Percentiles rank a stretch among this genome's conserved stretches.
phyloP scores from a whole-genome alignment of 1,140 invertebrate genomes.

The Aphelenchoides avenae region DNA sequence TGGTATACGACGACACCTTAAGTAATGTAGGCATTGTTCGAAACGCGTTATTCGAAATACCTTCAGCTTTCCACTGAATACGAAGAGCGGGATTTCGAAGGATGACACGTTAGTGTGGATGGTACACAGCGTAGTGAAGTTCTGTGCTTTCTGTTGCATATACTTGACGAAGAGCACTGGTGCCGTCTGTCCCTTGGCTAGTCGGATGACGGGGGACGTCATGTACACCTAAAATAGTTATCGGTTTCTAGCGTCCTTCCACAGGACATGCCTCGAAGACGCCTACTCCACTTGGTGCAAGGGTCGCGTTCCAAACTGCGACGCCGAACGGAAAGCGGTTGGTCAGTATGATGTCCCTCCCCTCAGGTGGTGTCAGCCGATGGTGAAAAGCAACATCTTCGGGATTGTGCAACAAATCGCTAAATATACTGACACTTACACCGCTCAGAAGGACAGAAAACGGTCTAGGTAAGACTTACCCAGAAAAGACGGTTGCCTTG shows the following conservation, averaged over 20 bases:
- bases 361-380: slow-evolving; percentile 16
- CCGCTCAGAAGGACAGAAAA: no score
- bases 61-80: slow-evolving; percentile 71
- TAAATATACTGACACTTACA: no score
- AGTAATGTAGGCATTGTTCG: slow-evolving; percentile 26
- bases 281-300: slow-evolving; percentile 21
- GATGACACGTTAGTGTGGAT: slow-evolving; percentile 73
- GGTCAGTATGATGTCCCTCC: slow-evolving; percentile 27
- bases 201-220: slow-evolving; percentile 24
- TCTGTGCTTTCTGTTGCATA: slow-evolving; percentile 64
- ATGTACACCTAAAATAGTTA: slow-evolving; percentile 28
- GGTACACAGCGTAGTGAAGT: slow-evolving; percentile 68
- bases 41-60: slow-evolving; percentile 25
- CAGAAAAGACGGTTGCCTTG: slow-evolving; percentile 26
- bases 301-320: slow-evolving; percentile 36
- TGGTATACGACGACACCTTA: slow-evolving; percentile 62
- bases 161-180: slow-evolving; percentile 66
- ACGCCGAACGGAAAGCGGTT: slow-evolving; percentile 40
- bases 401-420: slow-evolving; percentile 30
- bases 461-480: slow-evolving; percentile 15
- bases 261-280: slow-evolving; percentile 34
- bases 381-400: slow-evolving; percentile 42
- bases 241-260: neutral
- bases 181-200: slow-evolving; percentile 67
- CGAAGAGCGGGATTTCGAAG: slow-evolving; percentile 69